These are phyloP conservation scores for Regulus satrapa DNA, from an alignment of 2,113 vertebrate species.

Conservation along the genomic window DNA sequence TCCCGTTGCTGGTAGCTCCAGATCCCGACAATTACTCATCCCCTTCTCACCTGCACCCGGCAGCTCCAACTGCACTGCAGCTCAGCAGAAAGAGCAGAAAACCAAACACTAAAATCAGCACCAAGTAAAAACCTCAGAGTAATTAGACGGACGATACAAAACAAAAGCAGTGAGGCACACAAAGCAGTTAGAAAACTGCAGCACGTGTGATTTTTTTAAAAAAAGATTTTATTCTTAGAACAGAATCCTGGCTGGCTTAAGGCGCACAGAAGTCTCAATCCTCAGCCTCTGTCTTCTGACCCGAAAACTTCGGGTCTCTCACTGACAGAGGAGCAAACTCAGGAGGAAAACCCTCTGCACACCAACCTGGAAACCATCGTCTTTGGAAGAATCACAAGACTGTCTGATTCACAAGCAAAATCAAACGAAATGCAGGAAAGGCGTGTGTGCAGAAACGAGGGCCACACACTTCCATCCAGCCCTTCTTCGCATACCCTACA, in stretches of 20 bases:
- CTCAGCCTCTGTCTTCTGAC: not conserved
- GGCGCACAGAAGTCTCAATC: not conserved
- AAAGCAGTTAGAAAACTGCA: not conserved
- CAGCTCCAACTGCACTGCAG: not conserved
- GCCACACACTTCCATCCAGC: not conserved
- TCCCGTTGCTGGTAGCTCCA: not conserved
- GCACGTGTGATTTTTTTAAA: rapidly evolving
- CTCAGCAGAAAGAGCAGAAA: not conserved
- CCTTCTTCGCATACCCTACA: rapidly evolving
- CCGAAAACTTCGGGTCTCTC: not conserved
- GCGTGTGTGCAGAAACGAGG: rapidly evolving
- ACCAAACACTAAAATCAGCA: not conserved
- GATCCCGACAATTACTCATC: not conserved
- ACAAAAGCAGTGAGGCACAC: no score
- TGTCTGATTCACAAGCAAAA: not conserved
- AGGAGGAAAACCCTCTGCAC: not conserved
- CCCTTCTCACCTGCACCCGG: not conserved
- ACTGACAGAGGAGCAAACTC: not conserved
- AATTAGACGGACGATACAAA: not conserved
- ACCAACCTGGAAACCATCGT: not conserved
- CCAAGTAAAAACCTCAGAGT: not conserved
- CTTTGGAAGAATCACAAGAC: not conserved
- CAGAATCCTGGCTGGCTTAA: not conserved
- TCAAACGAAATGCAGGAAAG: not conserved
- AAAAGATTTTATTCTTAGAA: not conserved